These are phyloP conservation scores for Sebastiscus tertius DNA, from an alignment of 2,797 vertebrate genomes.

Conservation along the genomic window DNA sequence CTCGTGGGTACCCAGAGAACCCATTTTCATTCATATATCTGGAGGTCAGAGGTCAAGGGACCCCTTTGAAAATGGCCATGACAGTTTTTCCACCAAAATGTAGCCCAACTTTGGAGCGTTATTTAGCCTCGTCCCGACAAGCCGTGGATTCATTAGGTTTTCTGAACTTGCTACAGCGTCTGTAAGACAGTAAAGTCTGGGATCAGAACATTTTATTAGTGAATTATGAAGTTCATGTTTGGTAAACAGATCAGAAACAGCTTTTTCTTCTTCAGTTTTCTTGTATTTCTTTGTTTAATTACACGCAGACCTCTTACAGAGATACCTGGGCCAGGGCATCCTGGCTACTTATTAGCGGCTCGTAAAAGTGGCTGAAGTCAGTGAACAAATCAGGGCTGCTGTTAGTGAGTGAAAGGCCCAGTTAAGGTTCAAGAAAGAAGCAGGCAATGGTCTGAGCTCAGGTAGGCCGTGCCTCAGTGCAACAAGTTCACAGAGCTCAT, in stretches of 20 bases:
- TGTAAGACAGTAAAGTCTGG: too few relatives aligned
- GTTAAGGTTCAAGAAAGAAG: neutral
- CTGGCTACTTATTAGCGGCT: conserved; percentile 9
- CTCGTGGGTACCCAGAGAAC: too few relatives aligned
- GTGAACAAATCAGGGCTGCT: conserved; percentile 17
- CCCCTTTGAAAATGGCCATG: too few relatives aligned
- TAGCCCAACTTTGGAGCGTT: too few relatives aligned
- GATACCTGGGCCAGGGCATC: neutral
- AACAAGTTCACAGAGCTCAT: neutral
- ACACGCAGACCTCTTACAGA: neutral
- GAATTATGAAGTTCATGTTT: neutral
- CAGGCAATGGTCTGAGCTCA: neutral
- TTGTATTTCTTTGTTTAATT: neutral
- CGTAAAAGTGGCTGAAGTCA: conserved; percentile 15
- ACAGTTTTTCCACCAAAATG: too few relatives aligned
- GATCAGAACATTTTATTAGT: too few relatives aligned
- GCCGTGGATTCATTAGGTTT: too few relatives aligned
- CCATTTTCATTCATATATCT: too few relatives aligned
- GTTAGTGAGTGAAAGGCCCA: conserved; percentile 6
- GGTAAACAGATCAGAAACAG: conserved; percentile 12
- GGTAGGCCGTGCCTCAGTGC: neutral
- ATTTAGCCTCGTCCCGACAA: too few relatives aligned
- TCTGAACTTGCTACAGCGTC: too few relatives aligned
- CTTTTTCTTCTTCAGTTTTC: neutral
- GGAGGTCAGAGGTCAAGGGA: too few relatives aligned